Evolutionary conservation across 2,888 invertebrate species (phyloP), one percentile per base, ranked within the genome.

Genomic region (Barypeithes pellucidus): DNA sequence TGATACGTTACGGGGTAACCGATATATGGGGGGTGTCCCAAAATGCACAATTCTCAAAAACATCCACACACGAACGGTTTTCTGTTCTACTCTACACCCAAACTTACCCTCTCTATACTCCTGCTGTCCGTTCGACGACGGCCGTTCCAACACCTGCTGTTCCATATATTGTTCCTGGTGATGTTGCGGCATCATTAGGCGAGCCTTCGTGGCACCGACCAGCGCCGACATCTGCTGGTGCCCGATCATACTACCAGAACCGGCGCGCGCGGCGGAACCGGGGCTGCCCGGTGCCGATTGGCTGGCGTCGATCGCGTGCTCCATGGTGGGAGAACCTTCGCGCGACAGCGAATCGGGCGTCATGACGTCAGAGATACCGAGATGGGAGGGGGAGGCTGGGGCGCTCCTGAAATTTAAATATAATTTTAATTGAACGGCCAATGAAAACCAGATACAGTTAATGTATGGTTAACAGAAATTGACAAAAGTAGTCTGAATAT

Each of bases 311-410:
- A 84, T 80, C 79, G 84, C 88, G 81, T 91, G 89, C 84, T 94
- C 94, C 76, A 95, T 94, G 78, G 94, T 92, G 0, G 98, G 98
- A 72, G 97, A 97, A 82, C 95, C 95, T 88, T 98, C 98, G 79
- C 97, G 90, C 39, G 97, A 97, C 78, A 96, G 87, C 79, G 90
- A 91, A 84, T 95, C 95, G 80, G 90, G 90, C 11, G 96, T 95
- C 75, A 95, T 95, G 86, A 94, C 93, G 79, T 95, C 95, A 70
- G 93, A 92, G 87, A 93, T 92, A 83, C 95, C 94, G 85, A 96
- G 93, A 83, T 97, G 97, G 82, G 95, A 96, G 76, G 97, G 98
- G 43, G 97, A 97, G 72, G 96, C 95, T 43, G 97, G 97, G 65
- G 97, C 97, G 85, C 96, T 96, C 87, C 97, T 95, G 20, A 11